Percentiles rank a stretch among this genome's conserved stretches.
Conservation (phyloP, 1,140 invertebrate genomes). For the Kradibia gibbosae region DNA sequence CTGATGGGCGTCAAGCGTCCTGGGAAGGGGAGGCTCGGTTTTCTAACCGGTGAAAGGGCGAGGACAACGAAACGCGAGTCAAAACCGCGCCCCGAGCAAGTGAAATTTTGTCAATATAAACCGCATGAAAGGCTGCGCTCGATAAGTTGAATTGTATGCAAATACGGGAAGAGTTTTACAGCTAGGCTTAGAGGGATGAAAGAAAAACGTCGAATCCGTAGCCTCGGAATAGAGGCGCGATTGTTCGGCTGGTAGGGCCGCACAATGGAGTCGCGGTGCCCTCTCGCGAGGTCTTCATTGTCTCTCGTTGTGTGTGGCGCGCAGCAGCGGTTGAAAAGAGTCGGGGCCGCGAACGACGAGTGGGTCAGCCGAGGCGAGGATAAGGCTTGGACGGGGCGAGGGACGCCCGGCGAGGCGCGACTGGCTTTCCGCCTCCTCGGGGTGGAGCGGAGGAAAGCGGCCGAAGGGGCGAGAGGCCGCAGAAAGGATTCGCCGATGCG, state of each 20-base stretch:
- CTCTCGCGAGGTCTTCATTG: constrained; percentile 22
- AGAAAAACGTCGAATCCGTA: not conserved
- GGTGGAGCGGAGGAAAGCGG: no score
- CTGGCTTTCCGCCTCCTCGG: not conserved
- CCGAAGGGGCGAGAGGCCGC: no score
- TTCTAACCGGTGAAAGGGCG: not conserved
- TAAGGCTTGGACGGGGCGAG: not conserved
- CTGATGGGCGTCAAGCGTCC: no score
- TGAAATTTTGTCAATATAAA: not conserved
- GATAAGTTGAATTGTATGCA: constrained; percentile 53
- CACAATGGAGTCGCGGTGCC: not conserved
- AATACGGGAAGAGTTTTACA: constrained; percentile 48
- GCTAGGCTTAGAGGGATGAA: not conserved
- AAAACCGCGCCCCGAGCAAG: not conserved
- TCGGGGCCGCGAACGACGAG: not conserved
- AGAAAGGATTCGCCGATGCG: constrained; percentile 55
- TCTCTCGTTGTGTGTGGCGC: not conserved
- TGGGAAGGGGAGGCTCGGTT: no score
- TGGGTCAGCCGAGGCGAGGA: not conserved
- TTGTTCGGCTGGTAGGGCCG: not conserved
- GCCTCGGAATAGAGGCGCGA: not conserved
- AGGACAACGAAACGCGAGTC: not conserved
- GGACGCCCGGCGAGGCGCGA: no score
- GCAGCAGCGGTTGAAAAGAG: not conserved
- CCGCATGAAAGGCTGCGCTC: not conserved